Evolutionary conservation across 2,888 invertebrate genomes (phyloP), one percentile per base, ranked within the genome.

Genomic region (Nomada ferruginata): DNA sequence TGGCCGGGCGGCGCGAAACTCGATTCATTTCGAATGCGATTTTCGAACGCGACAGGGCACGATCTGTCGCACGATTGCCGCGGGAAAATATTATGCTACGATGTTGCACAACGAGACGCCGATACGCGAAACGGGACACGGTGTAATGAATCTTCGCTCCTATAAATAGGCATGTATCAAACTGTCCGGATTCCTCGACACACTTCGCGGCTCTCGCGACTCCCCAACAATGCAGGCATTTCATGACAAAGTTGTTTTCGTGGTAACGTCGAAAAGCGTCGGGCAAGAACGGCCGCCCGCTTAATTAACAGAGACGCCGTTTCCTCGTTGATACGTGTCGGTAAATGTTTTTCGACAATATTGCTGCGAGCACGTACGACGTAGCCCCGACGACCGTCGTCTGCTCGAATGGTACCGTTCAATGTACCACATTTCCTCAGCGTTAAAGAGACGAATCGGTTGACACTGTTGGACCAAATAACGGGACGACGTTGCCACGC

Each of bases 321-420:
- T 10, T n/a, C n/a, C 15, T 20, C 7, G 0, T 0, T 7, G 36
- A 36, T n/a, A 36, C 36, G 9, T 0, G 36, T 61, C 10, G 11
- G 10, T 20, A 26, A n/a, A 26, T 9, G 13, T 18, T 26, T 36
- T 47, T 5, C 23, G 20, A 47, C 20, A 68, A 23, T 20, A 18
- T 26, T 9, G 61, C n/a, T 10, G 75, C 20, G 26, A 44, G 36
- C 9, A 23, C 9, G 64, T 15, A 44, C 57, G 23, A 10, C 23
- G 76, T 15, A 64, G 44, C 20, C 15, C 15, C 55, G 18, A 74
- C 61, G 76, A 64, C 60, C 53, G 76, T 36, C 53, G 11, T 11
- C 70, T 26, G 64, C 82, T 85, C 75, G 84, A 87, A 76, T 80
- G 80, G 84, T 89, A 89, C 89, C 89, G 88, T 89, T 89, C 82